Base-by-base conservation (phyloP, 2,113 vertebrate genomes). In the Junco hyemalis region DNA sequence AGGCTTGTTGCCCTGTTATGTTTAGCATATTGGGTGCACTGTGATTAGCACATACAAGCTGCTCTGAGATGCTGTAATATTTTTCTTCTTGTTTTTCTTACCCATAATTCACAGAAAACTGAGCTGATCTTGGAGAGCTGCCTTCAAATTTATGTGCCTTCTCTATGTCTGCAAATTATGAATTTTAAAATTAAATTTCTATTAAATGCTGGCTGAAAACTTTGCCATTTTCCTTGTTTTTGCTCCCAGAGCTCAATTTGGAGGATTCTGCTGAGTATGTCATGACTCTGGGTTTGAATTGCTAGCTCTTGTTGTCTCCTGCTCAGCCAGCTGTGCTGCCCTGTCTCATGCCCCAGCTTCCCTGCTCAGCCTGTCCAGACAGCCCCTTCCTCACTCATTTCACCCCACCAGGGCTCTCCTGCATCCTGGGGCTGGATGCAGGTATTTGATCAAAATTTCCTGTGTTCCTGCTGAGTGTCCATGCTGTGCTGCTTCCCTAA, bases 191-290 rank as follows among this genome's bases (percentile, higher is more conserved):
- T 22, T 36, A 89, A 57, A 60, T 85, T 91, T 23, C 9, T 90
- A 72, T 84, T 96, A 96, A 96, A 97, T 3, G 9, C n/a, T 20
- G 71, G 44, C 56, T 92, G 56, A 78, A 78, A 73, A 51, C 10
- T 33, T 36, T 73, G 72, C 17, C 4, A 24, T 66, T 66, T 25
- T 53, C 36, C 56, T 57, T 42, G 5, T 90, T 88, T 70, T 74
- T 20, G 9, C 40, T 77, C 42, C 22, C 0, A 0, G 48, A 71
- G 45, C 36, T 72, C 28, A 40, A n/a, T 87, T 88, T 61, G 63
- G 45, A 73, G 82, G 42, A 42, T 45, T 73, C 20, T 87, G 28
- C 28, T 0, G 4, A 25, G 35, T 10, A n/a, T 86, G 25, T 51
- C 11, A 2, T 4, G 3, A 50, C 23, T 57, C 24, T 64, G 78